Evolutionary conservation across 2,888 invertebrate species (phyloP).

Genomic region (Drosophila gaucha): DNA sequence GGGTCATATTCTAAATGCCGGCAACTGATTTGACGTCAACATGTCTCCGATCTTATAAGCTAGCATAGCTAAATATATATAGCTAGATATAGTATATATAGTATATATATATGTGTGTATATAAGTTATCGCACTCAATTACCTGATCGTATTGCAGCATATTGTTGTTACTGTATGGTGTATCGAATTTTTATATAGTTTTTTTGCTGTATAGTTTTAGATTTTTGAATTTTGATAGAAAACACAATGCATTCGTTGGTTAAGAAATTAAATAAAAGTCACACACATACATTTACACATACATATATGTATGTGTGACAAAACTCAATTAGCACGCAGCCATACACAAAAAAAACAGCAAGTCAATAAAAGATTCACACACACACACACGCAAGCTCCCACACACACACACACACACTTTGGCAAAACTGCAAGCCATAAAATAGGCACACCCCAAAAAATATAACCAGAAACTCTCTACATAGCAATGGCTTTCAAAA

Average conservation of each 20-base stretch:
- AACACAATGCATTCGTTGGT: conserved; percentile 19
- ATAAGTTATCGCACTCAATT: conserved; percentile 42
- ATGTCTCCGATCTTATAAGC: too few species aligned
- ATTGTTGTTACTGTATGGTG: conserved; percentile 36
- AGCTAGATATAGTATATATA: background rate
- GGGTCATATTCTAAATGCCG: conserved; percentile 60
- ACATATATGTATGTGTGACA: conserved; percentile 1
- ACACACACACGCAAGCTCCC: conserved; percentile 24
- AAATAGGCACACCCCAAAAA: conserved; percentile 63
- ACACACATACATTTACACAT: conserved; percentile 8
- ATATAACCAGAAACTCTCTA: conserved; percentile 5
- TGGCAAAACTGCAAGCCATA: conserved; percentile 43
- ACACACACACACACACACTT: conserved; percentile 16
- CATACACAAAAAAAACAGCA: conserved; percentile 25
- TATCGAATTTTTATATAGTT: conserved; percentile 24
- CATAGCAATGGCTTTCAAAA: conserved; percentile 2
- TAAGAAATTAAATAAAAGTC: background rate
- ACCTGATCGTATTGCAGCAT: conserved; percentile 79
- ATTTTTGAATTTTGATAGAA: conserved; percentile 47
- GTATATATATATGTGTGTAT: background rate
- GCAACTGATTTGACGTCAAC: conserved; percentile 18
- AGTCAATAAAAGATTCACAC: conserved; percentile 44
- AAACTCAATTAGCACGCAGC: conserved; percentile 53
- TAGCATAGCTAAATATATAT: background rate
- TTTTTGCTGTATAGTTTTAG: conserved; percentile 8